Evolutionary conservation across 2,113 vertebrate species (phyloP), one percentile per base, ranked within the genome.

Genomic region (Calonectris borealis): DNA sequence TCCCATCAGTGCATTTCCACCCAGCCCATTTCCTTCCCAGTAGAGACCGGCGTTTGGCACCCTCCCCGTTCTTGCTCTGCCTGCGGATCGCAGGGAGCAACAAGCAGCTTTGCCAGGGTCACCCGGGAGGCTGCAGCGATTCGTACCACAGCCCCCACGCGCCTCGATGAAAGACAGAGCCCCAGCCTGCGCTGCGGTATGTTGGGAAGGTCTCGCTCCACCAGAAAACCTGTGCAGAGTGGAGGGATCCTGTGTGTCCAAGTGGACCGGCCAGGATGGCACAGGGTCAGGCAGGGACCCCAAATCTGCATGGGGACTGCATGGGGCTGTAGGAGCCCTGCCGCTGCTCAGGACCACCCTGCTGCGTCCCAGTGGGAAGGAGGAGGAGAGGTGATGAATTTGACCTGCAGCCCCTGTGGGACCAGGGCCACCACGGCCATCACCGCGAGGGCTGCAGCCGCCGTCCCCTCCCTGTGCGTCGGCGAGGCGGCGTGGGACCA

Each of bases 111-210:
- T 72, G 51, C 54, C 68, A 40, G 49, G 21, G 44, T 60, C 46
- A 49, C n/a, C 21, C 0, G 2, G 34, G 51, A 32, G 15, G 32
- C 76, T 36, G 46, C 72, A 29, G 46, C 8, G 1, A 2, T 66
- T 72, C 0, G 2, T 17, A 36, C 22, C 16, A 5, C 0, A 1
- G 16, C 3, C 10, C 36, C 6, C 22, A 9, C 2, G 0, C 0
- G 0, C 38, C 40, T 29, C 1, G 2, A 16, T 9, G 13, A 13
- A 11, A 66, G 13, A 19, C 49, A 31, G 27, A 4, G 16, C n/a
- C 13, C 40, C 42, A 25, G 51, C 13, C 34, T 42, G 20, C 0
- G 0, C 57, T 8, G 18, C 12, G 2, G 13, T 9, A 1, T 1
- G 10, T 29, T 31, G n/a, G 13, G 70, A 75, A 73, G n/a, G 11